These are phyloP conservation scores for Sarcoramphus papa DNA, from an alignment of 2,797 vertebrate species.

Conservation along the genomic window DNA sequence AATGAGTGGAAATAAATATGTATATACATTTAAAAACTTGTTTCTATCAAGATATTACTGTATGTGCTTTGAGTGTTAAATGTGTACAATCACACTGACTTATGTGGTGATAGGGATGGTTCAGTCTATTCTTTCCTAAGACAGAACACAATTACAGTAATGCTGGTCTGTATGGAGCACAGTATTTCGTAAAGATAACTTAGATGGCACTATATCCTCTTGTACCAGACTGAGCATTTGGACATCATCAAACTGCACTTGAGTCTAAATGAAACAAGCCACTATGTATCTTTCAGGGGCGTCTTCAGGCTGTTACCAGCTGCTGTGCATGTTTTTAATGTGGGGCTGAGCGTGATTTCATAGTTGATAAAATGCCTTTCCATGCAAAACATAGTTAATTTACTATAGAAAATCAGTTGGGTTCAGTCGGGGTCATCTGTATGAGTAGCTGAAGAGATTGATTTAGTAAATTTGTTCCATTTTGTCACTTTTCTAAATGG, in stretches of 20 bases:
- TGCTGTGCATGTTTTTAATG: conserved; percentile 22
- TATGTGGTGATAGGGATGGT: neutral
- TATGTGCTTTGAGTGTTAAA: neutral
- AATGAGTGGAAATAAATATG: neutral
- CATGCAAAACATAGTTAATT: neutral
- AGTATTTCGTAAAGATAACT: neutral
- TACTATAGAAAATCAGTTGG: neutral
- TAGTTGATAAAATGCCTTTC: neutral
- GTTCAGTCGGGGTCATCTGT: neutral
- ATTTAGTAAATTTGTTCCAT: neutral
- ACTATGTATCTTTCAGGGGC: conserved; percentile 19
- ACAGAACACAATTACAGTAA: neutral
- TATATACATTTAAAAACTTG: neutral
- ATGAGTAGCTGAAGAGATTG: neutral
- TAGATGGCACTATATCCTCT: neutral
- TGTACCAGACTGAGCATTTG: conserved; percentile 11
- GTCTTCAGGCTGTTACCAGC: conserved; percentile 61
- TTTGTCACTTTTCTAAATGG: neutral
- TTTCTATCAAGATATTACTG: neutral
- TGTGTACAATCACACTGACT: neutral
- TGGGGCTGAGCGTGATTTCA: neutral
- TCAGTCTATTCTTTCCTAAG: neutral
- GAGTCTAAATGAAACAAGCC: conserved; percentile 34
- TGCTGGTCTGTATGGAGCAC: neutral
- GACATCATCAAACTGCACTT: neutral